Evolutionary conservation across 2,113 vertebrate genomes (phyloP), one percentile per base, ranked within the genome.

Genomic region (Leucopsar rothschildi): DNA sequence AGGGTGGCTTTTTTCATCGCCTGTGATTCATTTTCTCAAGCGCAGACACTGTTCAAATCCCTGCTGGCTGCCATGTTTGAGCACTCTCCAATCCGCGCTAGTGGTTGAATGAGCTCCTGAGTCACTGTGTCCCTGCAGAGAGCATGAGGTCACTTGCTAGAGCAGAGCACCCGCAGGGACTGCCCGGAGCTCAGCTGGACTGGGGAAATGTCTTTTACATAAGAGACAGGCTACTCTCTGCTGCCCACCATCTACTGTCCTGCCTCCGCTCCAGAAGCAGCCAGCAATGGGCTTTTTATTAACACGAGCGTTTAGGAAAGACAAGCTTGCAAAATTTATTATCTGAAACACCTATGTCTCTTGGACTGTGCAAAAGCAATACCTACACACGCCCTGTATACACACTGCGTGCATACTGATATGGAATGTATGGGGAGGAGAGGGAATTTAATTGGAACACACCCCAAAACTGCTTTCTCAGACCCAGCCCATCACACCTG

Each of bases 81-180:
- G 61, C 5, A 2, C 64, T 78, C 12, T 27, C 77, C 86, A 42
- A 37, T 15, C 71, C 65, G 63, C 10, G 1, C 28, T 10, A 3
- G 65, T 52, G 92, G 64, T 77, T 77, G 35, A 39, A 65, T 0
- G 77, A 91, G 92, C 87, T 63, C 23, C 83, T 31, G 90, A 87
- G 60, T 86, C 94, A 86, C 66, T 1, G 42, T 14, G 18, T 50
- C 72, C 92, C 92, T 39, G 78, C 86, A 33, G 83, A 82, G 80
- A 94, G 73, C 84, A 37, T 1, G 84, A 90, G 96, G 92, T 97
- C 94, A 93, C 78, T 49, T 71, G 92, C 68, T 11, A 6, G 42
- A 66, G 66, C 93, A 65, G 15, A 77, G 82, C 87, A 61, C 55
- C 82, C 24, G 17, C 42, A 22, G 63, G 44, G 81, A 70, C 2